Evolutionary conservation across 2,113 vertebrate genomes (phyloP), one percentile per base, ranked within the genome.

Genomic region (Rutilus rutilus): DNA sequence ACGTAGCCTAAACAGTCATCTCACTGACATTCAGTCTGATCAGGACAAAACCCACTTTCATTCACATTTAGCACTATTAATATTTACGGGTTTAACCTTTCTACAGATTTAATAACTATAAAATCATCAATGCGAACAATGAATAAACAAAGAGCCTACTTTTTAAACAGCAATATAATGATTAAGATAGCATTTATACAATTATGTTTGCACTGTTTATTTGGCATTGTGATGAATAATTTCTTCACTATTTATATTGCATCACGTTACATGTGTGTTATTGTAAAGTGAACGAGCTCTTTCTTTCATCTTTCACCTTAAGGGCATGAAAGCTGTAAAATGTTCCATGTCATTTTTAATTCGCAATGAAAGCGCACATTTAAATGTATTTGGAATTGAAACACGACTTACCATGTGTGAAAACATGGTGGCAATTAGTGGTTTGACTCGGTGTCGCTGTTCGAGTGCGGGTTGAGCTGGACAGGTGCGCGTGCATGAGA

Each of bases 391-490:
- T 90, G 88, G 86, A 89, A 91, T 87, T n/a, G 52, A 91, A 93
- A 91, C 90, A 90, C 75, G 84, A 86, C 88, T 92, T 91, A 91
- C 89, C 91, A 89, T 78, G 90, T 92, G 89, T 90, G 91, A 92
- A 91, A 93, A 88, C 89, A 82, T 92, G 91, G 90, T 90, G 86
- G 83, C 89, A 91, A 92, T 93, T 90, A 93, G 90, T 88, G 92
- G 90, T 90, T 84, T 85, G 89, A 89, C 65, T 82, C 89, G 85
- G 88, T 84, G 91, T 91, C 91, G 88, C 86, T 47, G 17, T 36
- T 17, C 19, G 85, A 2, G n/a, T 4, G 1, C 83, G 84, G 36
- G 84, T 90, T 86, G 85, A 80, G 77, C 90, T 39, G 90, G 91
- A 92, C 91, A 93, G 91, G 92, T 93, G 82, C 67, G 57, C 69